phyloP scores from a whole-genome alignment of 2,797 vertebrate genomes.

The Cephalopachus bancanus region DNA sequence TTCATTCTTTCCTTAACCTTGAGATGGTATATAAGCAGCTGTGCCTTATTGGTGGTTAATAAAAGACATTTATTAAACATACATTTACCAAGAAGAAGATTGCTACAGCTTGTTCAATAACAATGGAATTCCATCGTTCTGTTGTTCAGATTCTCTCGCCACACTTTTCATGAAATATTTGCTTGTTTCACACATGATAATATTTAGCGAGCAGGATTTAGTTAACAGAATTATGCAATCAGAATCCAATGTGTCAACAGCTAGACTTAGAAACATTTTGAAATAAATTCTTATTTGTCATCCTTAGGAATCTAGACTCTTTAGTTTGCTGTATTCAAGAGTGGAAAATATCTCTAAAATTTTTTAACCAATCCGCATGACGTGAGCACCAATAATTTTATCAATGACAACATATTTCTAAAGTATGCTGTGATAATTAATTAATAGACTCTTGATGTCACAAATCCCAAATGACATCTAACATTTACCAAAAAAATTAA shows the following conservation, averaged over 20 bases:
- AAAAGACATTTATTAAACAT: background rate
- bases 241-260: background rate
- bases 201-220: background rate
- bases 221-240: background rate
- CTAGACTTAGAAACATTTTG: background rate
- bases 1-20: background rate
- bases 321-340: background rate
- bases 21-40: background rate
- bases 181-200: background rate
- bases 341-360: background rate
- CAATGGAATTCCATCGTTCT: background rate
- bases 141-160: background rate
- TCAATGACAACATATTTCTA: background rate
- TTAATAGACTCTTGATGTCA: background rate
- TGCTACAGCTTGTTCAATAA: background rate
- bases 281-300: background rate
- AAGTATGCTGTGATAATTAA: background rate
- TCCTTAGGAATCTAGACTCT: background rate
- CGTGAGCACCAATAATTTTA: background rate
- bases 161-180: background rate
- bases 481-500: constrained; percentile 3
- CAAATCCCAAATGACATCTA: background rate
- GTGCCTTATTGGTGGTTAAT: background rate
- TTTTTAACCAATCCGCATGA: background rate
- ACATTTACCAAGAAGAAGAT: background rate